A percentile compares a stretch with the other conserved stretches of the same genome.
These are phyloP conservation scores for Pachyuromys duprasi DNA, from an alignment of 2,797 vertebrate species.

Conservation along the genomic window DNA sequence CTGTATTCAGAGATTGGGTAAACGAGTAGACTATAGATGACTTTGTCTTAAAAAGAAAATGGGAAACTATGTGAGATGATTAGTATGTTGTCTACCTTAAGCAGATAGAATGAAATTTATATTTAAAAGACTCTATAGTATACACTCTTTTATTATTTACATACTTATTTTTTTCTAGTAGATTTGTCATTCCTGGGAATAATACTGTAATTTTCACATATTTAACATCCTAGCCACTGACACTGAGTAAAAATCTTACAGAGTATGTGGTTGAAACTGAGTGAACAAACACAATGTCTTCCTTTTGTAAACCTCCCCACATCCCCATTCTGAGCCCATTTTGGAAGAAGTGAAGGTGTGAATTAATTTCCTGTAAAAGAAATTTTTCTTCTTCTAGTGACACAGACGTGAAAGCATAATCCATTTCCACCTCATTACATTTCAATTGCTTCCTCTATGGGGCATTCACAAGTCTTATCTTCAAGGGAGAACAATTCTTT, in stretches of 20 bases:
- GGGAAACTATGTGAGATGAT: not conserved
- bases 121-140: not conserved
- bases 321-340: constrained; percentile 49
- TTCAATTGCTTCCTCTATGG: constrained; percentile 68
- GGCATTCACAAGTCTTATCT: constrained; percentile 66
- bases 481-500: constrained; percentile 67
- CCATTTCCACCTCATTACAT: constrained; percentile 75
- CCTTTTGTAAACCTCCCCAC: constrained; percentile 25
- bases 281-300: constrained; percentile 48
- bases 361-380: constrained; percentile 71
- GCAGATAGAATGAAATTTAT: not conserved
- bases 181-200: constrained; percentile 13
- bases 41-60: not conserved
- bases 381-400: constrained; percentile 55
- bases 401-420: constrained; percentile 65
- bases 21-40: not conserved
- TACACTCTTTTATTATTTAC: constrained; percentile 12
- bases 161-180: constrained; percentile 13
- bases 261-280: constrained; percentile 45
- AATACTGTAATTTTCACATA: constrained; percentile 41
- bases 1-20: not conserved
- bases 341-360: constrained; percentile 64
- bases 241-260: constrained; percentile 39
- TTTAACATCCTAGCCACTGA: constrained; percentile 12
- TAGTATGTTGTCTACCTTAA: not conserved